phyloP scores from a whole-genome alignment of 1,140 invertebrate genomes.

The Colletes gigas region DNA sequence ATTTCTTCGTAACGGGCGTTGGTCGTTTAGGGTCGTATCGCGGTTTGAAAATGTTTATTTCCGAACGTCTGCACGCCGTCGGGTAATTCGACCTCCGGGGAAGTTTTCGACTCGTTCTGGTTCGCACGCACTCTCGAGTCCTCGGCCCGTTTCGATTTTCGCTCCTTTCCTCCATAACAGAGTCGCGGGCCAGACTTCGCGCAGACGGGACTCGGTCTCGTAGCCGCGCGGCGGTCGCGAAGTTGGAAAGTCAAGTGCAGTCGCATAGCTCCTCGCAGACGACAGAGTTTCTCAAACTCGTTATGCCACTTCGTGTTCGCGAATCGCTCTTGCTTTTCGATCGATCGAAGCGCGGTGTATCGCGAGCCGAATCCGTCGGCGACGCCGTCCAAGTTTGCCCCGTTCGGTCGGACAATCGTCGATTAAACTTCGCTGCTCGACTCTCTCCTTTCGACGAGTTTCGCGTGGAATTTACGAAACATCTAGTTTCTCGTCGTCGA shows the following conservation, averaged over 20 bases:
- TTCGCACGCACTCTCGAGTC: too few species aligned
- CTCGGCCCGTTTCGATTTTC: slow-evolving; percentile 46
- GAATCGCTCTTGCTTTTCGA: slow-evolving; percentile 39
- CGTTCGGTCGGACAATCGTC: background rate
- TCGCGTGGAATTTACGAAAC: background rate
- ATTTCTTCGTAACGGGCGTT: too few species aligned
- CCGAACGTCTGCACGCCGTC: too few species aligned
- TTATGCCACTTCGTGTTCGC: background rate
- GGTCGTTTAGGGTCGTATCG: too few species aligned
- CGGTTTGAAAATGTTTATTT: too few species aligned
- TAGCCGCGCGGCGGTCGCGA: slow-evolving; percentile 50
- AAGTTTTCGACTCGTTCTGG: background rate
- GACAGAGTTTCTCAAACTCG: slow-evolving; percentile 65
- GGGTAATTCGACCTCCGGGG: background rate
- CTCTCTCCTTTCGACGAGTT: background rate
- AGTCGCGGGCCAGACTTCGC: slow-evolving; percentile 32
- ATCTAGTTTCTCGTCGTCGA: background rate
- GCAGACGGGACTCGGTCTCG: slow-evolving; percentile 53
- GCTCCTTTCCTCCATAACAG: slow-evolving; percentile 33
- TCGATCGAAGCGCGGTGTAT: slow-evolving; percentile 15
- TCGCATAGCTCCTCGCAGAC: slow-evolving; percentile 57
- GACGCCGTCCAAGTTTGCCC: background rate
- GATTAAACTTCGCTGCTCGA: background rate
- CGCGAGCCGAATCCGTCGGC: background rate
- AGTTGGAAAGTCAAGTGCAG: slow-evolving; percentile 67